Conservation (phyloP, 1,140 invertebrate species). For the Atta texana region DNA sequence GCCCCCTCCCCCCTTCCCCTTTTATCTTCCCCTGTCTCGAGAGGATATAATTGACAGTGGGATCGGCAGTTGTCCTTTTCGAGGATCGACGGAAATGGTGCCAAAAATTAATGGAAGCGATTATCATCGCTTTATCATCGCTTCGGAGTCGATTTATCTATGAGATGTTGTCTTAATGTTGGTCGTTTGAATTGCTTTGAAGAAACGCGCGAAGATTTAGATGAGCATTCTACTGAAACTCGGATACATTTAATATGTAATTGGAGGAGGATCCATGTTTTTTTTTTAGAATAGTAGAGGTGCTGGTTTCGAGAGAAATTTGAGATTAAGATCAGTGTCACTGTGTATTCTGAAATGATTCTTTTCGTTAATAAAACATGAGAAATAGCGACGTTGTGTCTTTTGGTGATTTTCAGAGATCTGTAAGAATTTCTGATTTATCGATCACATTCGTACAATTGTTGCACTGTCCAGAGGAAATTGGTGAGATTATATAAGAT, state of each 20-base stretch:
- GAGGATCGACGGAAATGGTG: background rate
- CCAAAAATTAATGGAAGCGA: background rate
- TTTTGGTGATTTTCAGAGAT: background rate
- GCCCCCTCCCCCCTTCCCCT: too few species aligned
- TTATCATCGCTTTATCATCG: background rate
- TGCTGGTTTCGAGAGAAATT: background rate
- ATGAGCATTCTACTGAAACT: background rate
- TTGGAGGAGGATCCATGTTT: background rate
- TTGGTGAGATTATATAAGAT: slow-evolving; percentile 50
- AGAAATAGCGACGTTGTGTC: background rate
- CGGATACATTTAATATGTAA: background rate
- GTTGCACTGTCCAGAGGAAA: background rate
- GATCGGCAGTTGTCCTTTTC: background rate
- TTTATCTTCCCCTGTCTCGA: background rate
- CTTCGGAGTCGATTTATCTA: background rate
- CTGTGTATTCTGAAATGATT: background rate
- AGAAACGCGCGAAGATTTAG: background rate
- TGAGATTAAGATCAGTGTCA: background rate
- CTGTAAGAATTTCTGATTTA: background rate
- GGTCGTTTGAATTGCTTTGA: slow-evolving; percentile 1
- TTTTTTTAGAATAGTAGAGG: slow-evolving; percentile 1
- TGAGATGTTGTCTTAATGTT: background rate
- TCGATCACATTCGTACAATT: slow-evolving; percentile 8
- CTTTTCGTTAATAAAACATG: background rate
- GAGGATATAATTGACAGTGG: background rate